phyloP scores from a whole-genome alignment of 2,797 vertebrate genomes.

The Xyrichtys novacula region DNA sequence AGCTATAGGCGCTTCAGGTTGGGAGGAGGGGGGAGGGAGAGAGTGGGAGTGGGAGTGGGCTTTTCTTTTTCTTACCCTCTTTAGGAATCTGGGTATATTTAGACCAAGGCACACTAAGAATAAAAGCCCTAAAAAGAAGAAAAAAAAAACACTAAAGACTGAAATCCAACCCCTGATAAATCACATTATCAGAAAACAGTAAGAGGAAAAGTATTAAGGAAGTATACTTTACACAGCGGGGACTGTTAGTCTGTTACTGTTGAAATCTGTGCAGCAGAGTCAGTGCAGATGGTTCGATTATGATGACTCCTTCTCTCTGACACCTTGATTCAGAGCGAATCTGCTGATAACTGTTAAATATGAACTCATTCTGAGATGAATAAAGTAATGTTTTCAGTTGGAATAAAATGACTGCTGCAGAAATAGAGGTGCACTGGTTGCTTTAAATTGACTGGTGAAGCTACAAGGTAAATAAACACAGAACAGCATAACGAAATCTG shows the following conservation, averaged over 20 bases:
- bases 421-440: background rate
- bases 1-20: conserved; percentile 77
- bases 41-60: conserved; percentile 3
- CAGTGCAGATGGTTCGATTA: conserved; percentile 65
- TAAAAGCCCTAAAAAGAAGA: conserved; percentile 59
- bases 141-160: conserved; percentile 36
- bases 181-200: conserved; percentile 68
- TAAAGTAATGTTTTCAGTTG: too few species aligned
- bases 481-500: too few species aligned
- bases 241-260: conserved; percentile 54
- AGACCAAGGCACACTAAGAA: conserved; percentile 75
- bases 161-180: conserved; percentile 73
- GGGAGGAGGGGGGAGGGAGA: conserved; percentile 16
- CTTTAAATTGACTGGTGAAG: background rate
- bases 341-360: conserved; percentile 5
- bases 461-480: background rate
- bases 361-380: conserved; percentile 39
- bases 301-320: conserved; percentile 45
- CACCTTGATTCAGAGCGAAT: conserved; percentile 30
- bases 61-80: conserved; percentile 46
- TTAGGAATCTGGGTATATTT: conserved; percentile 81
- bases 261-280: conserved; percentile 68
- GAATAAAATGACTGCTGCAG: conserved; percentile 16
- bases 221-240: conserved; percentile 45
- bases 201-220: conserved; percentile 30